A percentile compares a stretch with the other conserved stretches of the same genome.
Conservation (phyloP, 2,113 vertebrate species). For the Brienomyrus brachyistius region DNA sequence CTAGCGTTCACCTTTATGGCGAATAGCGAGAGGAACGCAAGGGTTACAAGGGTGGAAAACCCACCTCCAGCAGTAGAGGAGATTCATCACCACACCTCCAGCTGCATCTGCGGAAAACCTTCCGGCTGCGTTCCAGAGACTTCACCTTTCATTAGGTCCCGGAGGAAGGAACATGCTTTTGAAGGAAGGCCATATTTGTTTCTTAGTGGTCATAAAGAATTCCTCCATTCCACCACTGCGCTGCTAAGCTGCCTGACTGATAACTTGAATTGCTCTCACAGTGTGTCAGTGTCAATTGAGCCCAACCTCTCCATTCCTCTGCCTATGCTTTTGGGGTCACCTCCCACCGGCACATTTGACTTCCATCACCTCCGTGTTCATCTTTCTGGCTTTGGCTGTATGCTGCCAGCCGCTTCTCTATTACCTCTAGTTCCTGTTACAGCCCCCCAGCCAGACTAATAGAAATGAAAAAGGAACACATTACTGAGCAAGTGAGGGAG, state of each 20-base stretch:
- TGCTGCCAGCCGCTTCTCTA: background rate
- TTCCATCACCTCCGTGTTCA: background rate
- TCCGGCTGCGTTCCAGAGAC: background rate
- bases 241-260: background rate
- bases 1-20: background rate
- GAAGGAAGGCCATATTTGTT: background rate
- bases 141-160: background rate
- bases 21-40: background rate
- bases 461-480: background rate
- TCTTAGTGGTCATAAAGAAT: background rate
- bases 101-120: background rate
- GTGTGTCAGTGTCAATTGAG: background rate
- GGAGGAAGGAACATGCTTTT: background rate
- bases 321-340: background rate
- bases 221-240: background rate
- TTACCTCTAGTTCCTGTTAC: background rate
- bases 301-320: background rate
- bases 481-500: background rate
- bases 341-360: background rate
- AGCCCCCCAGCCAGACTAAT: background rate
- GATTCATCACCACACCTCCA: background rate
- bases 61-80: background rate
- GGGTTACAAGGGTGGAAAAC: background rate
- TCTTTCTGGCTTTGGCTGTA: background rate
- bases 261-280: background rate